phyloP scores from a whole-genome alignment of 1,140 invertebrate species.

The Glomeris maerens region DNA sequence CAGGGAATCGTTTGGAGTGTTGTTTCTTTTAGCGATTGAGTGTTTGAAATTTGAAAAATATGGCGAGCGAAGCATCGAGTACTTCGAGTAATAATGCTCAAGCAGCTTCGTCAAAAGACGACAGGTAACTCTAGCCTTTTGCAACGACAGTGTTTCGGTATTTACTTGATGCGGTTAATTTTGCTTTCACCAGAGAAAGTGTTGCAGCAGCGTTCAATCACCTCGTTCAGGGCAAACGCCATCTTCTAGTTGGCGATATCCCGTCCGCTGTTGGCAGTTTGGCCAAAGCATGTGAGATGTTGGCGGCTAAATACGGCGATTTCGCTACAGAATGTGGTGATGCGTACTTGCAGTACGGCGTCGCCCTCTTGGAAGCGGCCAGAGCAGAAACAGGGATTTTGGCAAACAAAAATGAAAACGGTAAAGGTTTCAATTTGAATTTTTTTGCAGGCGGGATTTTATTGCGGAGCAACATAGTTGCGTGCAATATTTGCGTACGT shows the following conservation, averaged over 20 bases:
- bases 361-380: conserved; percentile 61
- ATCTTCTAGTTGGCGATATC: conserved; percentile 65
- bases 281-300: conserved; percentile 54
- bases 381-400: conserved; percentile 64
- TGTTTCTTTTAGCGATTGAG: too few relatives aligned
- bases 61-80: too few relatives aligned
- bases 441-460: too few relatives aligned
- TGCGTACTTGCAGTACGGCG: conserved; percentile 63
- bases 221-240: conserved; percentile 54
- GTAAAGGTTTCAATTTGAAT: conserved; percentile 18
- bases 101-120: too few relatives aligned
- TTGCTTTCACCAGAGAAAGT: conserved; percentile 10
- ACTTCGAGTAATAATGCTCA: too few relatives aligned
- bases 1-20: too few relatives aligned
- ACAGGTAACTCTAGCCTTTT: too few relatives aligned
- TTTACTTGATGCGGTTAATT: too few relatives aligned
- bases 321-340: conserved; percentile 62
- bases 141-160: too few relatives aligned
- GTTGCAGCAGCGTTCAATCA: conserved; percentile 31
- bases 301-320: conserved; percentile 56
- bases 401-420: conserved; percentile 50
- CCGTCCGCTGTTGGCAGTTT: conserved; percentile 55
- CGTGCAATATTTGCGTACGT: too few relatives aligned
- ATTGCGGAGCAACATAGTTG: too few relatives aligned
- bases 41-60: too few relatives aligned